Conservation (phyloP, 2,797 vertebrate genomes). For the Crossoptilon crossoptilon region DNA sequence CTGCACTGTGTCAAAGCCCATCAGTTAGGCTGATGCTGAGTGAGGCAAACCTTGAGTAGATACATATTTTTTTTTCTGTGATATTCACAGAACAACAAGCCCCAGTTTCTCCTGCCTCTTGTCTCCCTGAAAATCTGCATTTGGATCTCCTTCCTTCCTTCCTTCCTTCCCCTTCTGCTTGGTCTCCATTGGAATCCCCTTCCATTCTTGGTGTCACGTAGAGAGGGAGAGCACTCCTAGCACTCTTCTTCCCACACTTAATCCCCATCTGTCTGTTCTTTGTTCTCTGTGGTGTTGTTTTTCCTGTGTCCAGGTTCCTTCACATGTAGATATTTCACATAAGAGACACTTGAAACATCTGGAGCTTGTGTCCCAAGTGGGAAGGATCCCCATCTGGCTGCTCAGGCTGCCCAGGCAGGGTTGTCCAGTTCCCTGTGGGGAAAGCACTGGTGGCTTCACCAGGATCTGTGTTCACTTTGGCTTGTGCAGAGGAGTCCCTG, state of each 20-base stretch:
- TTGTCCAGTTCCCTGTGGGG: accelerated
- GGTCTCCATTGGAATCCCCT: background rate
- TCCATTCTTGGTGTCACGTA: background rate
- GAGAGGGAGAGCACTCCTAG: background rate
- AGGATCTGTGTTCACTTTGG: background rate
- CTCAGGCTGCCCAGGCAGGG: background rate
- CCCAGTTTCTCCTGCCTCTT: background rate
- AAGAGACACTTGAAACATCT: background rate
- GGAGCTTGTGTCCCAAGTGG: background rate
- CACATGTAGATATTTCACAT: background rate
- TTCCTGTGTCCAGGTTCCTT: background rate
- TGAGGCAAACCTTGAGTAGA: background rate
- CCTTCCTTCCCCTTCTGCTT: background rate
- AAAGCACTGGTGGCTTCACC: background rate
- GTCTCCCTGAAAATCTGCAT: background rate
- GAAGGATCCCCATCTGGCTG: background rate
- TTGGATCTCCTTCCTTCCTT: background rate
- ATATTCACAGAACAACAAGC: background rate
- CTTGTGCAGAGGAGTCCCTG: background rate
- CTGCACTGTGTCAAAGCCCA: background rate
- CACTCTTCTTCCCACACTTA: background rate
- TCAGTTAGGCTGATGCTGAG: constrained; percentile 31
- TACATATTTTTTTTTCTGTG: background rate
- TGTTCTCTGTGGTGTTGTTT: accelerated
- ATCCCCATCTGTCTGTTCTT: background rate